Percentiles rank a stretch among this genome's conserved stretches.
Evolutionary conservation across 2,113 vertebrate species (phyloP).

Genomic region (Archilochus colubris): DNA sequence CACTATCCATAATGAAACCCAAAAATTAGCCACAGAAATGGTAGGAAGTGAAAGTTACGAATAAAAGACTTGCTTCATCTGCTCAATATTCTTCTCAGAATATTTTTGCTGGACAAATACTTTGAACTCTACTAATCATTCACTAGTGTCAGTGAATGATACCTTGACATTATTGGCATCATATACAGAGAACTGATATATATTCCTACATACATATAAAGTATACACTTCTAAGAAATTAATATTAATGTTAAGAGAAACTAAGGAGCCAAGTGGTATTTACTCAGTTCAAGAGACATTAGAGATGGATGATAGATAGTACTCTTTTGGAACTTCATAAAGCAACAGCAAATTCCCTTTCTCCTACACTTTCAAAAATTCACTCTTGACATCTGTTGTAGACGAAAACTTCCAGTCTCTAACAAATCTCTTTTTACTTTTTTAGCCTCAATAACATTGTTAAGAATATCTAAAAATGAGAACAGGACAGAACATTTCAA

Average conservation of each 20-base stretch:
- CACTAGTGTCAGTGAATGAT: background rate
- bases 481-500: background rate
- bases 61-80: background rate
- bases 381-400: background rate
- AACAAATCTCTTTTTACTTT: background rate
- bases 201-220: background rate
- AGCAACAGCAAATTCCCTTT: background rate
- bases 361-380: background rate
- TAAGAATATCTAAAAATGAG: background rate
- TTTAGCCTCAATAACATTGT: background rate
- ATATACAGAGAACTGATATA: background rate
- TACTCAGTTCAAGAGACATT: background rate
- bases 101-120: background rate
- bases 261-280: background rate
- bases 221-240: background rate
- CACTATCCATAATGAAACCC: background rate
- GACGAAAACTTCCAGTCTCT: background rate
- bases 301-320: background rate
- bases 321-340: background rate
- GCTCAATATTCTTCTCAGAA: background rate
- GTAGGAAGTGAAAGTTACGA: background rate
- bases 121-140: background rate
- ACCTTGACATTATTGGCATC: background rate
- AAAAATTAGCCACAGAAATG: background rate
- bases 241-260: background rate